Conservation (phyloP, 2,888 invertebrate species). For the Tenthredo amoena region DNA sequence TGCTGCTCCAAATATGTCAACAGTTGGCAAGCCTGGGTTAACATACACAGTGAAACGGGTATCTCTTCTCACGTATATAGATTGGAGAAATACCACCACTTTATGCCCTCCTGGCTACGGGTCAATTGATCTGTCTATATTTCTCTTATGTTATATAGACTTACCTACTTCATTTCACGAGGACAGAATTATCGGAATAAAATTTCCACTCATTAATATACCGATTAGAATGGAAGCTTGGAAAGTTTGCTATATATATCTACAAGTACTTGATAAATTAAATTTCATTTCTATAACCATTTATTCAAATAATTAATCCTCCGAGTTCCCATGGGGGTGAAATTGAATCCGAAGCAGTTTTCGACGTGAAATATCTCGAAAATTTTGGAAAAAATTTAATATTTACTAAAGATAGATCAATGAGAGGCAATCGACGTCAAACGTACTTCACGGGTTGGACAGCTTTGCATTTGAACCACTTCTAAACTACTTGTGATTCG, state of each 20-base stretch:
- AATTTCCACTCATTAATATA: neutral
- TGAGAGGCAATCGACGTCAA: conserved; percentile 4
- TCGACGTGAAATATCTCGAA: too few species aligned
- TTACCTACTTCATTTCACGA: neutral
- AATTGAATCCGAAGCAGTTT: too few species aligned
- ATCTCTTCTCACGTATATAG: conserved; percentile 15
- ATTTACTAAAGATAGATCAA: neutral
- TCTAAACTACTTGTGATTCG: conserved; percentile 5
- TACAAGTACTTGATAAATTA: too few species aligned
- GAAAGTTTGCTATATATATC: neutral
- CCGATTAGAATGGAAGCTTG: neutral
- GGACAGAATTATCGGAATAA: neutral
- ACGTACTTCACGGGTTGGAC: neutral
- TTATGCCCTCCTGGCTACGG: conserved; percentile 6
- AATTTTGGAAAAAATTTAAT: neutral
- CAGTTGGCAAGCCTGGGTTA: conserved; percentile 32
- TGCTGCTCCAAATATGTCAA: conserved; percentile 27
- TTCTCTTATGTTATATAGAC: neutral
- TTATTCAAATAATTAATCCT: too few species aligned
- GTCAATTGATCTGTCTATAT: conserved; percentile 29
- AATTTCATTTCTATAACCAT: too few species aligned
- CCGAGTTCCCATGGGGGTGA: too few species aligned
- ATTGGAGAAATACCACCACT: conserved; percentile 25
- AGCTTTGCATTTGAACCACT: conserved; percentile 4
- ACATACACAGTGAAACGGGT: neutral